Evolutionary conservation across 2,888 invertebrate genomes (phyloP), one percentile per base, ranked within the genome.

Genomic region (Torymus aiolomorphi): DNA sequence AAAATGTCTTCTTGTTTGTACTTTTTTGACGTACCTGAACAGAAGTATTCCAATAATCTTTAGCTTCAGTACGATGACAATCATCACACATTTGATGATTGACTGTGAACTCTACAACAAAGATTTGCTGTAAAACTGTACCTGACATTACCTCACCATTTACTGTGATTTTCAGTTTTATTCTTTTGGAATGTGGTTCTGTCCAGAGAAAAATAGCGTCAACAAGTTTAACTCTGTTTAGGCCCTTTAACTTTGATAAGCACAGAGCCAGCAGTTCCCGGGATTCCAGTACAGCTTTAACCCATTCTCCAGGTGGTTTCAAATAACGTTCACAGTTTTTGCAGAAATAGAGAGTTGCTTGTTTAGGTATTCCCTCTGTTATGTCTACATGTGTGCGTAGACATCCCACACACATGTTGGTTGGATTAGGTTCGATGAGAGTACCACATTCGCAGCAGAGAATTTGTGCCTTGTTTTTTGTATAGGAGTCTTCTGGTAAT

Each of bases 191-290:
- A 92, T 99, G 99, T 56, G 98, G 98, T 89, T 99, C 99, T 12
- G 99, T 99, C 99, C 99, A 99, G 3, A 98, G 94, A 92, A 99
- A 99, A 0, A 96, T 95, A 59, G 99, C 99, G 92, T 99, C 99
- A 75, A 98, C 92, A 16, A 99, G 92, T 87, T 97, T 96, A 0
- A 99, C 96, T 88, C 95, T 94, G 87, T 94, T 95, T 10, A 99
- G 91, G 0, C 97, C 97, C 90, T 96, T 98, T 31, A 99, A 90
- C 88, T 95, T 96, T 89, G 98, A 98, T 71, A 99, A 92, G 86
- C 99, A 99, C 0, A 99, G 90, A 0, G 96, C 93, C 1, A 99
- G 91, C 1, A 99, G 92, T 90, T 98, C 98, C 20, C 96, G 92
- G 0, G 98, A 98, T 91, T 98, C 98, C n/a, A 98, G 91, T 0